Conservation (phyloP, 2,113 vertebrate genomes). For the Eurystomus gularis region DNA sequence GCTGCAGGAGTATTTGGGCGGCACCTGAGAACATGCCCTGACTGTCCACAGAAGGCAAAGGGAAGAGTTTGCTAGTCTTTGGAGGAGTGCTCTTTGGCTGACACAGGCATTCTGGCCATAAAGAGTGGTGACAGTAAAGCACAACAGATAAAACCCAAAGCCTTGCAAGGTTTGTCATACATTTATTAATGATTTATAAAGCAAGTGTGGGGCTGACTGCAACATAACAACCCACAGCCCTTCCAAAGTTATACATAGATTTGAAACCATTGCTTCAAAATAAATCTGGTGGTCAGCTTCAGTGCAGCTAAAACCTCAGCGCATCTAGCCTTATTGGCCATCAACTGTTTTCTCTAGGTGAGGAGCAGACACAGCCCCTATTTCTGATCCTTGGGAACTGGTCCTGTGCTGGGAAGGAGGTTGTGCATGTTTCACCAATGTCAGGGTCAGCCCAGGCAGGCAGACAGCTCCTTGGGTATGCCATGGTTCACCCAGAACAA, state of each 20-base stretch:
- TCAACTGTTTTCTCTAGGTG: fast-evolving
- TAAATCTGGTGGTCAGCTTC: background rate
- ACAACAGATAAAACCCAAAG: background rate
- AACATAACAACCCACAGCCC: background rate
- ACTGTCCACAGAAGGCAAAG: background rate
- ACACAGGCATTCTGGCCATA: background rate
- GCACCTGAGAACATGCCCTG: fast-evolving
- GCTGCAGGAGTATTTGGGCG: background rate
- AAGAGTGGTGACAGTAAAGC: background rate
- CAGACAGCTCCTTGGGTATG: background rate
- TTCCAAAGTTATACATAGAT: background rate
- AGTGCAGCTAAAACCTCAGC: background rate
- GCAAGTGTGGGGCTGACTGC: background rate
- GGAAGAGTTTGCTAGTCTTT: background rate
- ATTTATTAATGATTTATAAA: background rate
- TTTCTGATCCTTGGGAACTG: background rate
- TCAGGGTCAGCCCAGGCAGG: background rate
- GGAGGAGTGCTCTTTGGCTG: background rate
- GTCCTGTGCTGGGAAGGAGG: fast-evolving
- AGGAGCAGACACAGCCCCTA: background rate
- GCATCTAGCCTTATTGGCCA: background rate
- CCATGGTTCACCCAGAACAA: fast-evolving
- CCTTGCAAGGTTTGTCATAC: background rate
- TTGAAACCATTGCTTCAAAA: background rate
- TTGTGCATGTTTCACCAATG: background rate